Percentiles rank a stretch among this genome's conserved stretches.
phyloP scores from a whole-genome alignment of 2,888 invertebrate genomes.

The Morpho deidamia region DNA sequence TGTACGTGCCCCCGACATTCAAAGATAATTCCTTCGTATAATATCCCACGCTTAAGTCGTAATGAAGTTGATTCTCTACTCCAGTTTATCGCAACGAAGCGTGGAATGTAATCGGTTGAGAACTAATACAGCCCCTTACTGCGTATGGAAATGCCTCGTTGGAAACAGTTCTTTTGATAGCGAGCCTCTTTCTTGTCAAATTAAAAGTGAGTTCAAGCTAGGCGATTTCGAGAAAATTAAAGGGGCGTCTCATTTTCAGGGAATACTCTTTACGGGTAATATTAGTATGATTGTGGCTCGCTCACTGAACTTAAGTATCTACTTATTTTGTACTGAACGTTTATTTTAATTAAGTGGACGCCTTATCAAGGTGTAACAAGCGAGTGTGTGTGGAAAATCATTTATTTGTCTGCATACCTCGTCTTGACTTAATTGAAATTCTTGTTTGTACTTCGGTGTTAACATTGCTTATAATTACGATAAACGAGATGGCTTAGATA shows the following conservation, averaged over 20 bases:
- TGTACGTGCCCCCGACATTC: slow-evolving; percentile 53
- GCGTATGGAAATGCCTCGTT: slow-evolving; percentile 75
- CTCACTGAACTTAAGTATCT: slow-evolving; percentile 20
- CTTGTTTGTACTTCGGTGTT: slow-evolving; percentile 25
- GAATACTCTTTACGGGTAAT: slow-evolving; percentile 60
- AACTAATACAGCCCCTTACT: slow-evolving; percentile 73
- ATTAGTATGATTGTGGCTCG: slow-evolving; percentile 64
- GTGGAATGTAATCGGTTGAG: slow-evolving; percentile 75
- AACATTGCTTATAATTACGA: slow-evolving; percentile 1
- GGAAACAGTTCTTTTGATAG: slow-evolving; percentile 74
- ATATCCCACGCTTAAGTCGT: slow-evolving; percentile 75
- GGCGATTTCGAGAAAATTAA: slow-evolving; percentile 69
- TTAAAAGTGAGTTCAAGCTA: slow-evolving; percentile 67
- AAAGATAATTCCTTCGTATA: slow-evolving; percentile 75
- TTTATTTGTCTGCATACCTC: slow-evolving; percentile 28
- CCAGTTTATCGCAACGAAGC: slow-evolving; percentile 65
- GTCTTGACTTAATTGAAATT: slow-evolving; percentile 40
- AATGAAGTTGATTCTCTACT: slow-evolving; percentile 77
- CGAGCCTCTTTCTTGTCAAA: slow-evolving; percentile 66
- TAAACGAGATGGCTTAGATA: not conserved
- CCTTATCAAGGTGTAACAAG: slow-evolving; percentile 36
- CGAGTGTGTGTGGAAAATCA: slow-evolving; percentile 28
- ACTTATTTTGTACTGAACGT: slow-evolving; percentile 49
- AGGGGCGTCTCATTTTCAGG: slow-evolving; percentile 65
- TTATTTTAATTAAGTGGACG: slow-evolving; percentile 58